Evolutionary conservation across 2,113 vertebrate species (phyloP), one percentile per base, ranked within the genome.

Genomic region (Serinus canaria): DNA sequence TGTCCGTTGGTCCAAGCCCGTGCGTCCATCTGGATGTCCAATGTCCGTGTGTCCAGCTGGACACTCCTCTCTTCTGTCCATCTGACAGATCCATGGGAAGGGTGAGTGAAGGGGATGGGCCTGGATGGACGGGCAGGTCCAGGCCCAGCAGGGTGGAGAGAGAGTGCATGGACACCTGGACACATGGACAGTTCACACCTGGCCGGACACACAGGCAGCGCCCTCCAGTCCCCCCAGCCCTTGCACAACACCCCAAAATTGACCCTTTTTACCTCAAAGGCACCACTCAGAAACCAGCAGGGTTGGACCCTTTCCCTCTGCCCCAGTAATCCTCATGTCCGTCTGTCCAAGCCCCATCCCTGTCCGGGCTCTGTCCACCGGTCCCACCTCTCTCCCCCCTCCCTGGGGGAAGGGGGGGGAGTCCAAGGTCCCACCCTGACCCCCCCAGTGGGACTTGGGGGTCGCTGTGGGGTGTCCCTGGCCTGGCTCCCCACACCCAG

Each of bases 311-410:
- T 43, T n/a, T 11, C 12, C 69, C 44, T 27, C 4, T 19, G 18
- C 22, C 37, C 50, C 0, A 0, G 3, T 15, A 10, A 44, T 37
- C 44, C 22, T 2, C 0, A 1, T 28, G 68, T 89, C 70, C 13
- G 0, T 83, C n/a, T 15, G 24, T 69, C 78, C 33, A 4, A 20
- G 28, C 13, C 33, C 21, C 37, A 27, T 6, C 53, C 0, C 1
- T 33, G 63, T 52, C 27, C 0, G 0, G n/a, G 15, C 5, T 33
- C 37, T 3, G 30, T 35, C 49, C 25, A 4, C 22, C 30, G 0
- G 31, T 25, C 25, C 30, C 0, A 2, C 56, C n/a, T 30, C n/a
- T 8, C 15, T 46, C 52, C 33, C 67, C 20, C 3, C 41, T 14
- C 24, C 33, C 28, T 18, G 41, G 15, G 28, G 44, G 22, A 59